Conservation (phyloP, 1,140 invertebrate species). For the Solenopsis invicta region DNA sequence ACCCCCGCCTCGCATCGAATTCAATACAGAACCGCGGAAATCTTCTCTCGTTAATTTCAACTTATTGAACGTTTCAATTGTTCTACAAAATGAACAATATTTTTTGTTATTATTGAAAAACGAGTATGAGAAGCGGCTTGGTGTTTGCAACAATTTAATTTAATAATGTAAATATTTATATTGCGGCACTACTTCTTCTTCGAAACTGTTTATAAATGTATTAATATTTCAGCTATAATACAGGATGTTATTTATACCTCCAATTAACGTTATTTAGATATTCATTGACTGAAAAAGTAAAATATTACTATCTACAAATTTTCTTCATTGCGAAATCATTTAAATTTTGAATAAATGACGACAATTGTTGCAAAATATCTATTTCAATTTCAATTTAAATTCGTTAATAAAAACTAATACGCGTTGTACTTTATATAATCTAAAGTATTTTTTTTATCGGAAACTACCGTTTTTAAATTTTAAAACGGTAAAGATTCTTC, state of each 20-base stretch:
- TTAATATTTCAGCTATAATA: not conserved
- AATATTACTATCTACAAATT: not conserved
- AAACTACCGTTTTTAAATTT: no score
- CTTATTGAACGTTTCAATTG: not conserved
- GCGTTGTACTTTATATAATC: not conserved
- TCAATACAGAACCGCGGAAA: slow-evolving; percentile 9
- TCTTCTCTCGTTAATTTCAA: slow-evolving; percentile 19
- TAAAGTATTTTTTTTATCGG: not conserved
- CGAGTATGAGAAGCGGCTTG: not conserved
- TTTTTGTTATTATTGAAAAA: not conserved
- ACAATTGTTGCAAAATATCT: not conserved
- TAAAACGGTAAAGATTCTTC: not conserved
- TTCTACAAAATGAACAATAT: not conserved
- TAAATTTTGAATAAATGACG: not conserved
- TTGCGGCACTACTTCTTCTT: not conserved
- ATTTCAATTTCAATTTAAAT: not conserved
- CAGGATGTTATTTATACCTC: not conserved
- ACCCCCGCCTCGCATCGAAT: not conserved
- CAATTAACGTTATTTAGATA: slow-evolving; percentile 14
- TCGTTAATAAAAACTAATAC: not conserved
- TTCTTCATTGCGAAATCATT: not conserved
- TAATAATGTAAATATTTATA: slow-evolving; percentile 13
- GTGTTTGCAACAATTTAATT: not conserved
- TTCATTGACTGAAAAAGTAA: not conserved
- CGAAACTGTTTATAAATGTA: not conserved